These are phyloP conservation scores for Osmerus mordax DNA, from an alignment of 2,113 vertebrate genomes.

Conservation along the genomic window DNA sequence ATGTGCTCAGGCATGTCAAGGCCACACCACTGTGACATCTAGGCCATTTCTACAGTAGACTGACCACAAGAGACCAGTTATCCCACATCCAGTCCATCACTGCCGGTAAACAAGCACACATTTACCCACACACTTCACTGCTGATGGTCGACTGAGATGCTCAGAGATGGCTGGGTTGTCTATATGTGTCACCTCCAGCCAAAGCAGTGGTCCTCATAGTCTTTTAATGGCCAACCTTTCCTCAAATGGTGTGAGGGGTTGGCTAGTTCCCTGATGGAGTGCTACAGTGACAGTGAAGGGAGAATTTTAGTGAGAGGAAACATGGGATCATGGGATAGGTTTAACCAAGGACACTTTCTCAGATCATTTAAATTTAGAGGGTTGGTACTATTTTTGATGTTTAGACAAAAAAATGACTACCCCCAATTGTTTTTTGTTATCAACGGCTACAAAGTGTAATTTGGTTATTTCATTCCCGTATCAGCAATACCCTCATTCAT, in stretches of 20 bases:
- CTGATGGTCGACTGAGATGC: constrained; percentile 19
- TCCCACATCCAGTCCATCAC: not conserved
- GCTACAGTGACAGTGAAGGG: constrained; percentile 24
- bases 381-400: no score
- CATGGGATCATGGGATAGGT: constrained; percentile 6
- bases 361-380: not conserved
- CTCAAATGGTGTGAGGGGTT: constrained; percentile 46
- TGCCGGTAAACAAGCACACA: not conserved
- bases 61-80: no score
- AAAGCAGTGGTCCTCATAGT: constrained; percentile 39
- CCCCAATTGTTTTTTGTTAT: no score
- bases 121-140: not conserved
- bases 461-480: no score
- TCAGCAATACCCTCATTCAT: no score
- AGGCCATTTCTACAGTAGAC: no score
- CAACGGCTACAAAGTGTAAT: no score
- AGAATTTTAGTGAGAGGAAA: constrained; percentile 5
- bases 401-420: no score
- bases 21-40: no score
- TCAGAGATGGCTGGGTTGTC: constrained; percentile 38
- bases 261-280: constrained; percentile 36
- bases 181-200: constrained; percentile 34
- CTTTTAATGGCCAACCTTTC: constrained; percentile 41
- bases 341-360: not conserved
- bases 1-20: no score